phyloP scores from a whole-genome alignment of 2,888 invertebrate genomes.

The Scrobipalpa costella region DNA sequence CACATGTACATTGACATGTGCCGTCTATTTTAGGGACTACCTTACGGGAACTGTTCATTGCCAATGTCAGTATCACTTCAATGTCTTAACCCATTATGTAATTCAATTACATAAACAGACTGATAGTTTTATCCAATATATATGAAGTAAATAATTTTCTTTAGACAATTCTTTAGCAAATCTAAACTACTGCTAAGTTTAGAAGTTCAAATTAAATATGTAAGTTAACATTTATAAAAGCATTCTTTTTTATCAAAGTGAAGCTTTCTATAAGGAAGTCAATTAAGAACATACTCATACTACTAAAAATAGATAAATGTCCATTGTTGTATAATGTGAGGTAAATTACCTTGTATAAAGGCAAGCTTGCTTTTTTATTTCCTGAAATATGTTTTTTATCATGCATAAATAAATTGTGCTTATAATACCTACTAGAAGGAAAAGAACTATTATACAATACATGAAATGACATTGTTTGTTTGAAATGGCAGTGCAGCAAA shows the following conservation, averaged over 20 bases:
- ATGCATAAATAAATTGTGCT: not conserved
- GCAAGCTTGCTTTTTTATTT: not conserved
- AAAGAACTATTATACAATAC: no score
- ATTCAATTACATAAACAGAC: constrained; percentile 12
- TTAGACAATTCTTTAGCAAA: not conserved
- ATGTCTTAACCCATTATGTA: constrained; percentile 32
- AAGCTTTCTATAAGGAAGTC: not conserved
- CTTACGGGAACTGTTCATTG: constrained; percentile 50
- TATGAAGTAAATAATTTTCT: not conserved
- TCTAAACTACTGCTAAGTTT: no score
- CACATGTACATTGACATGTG: constrained; percentile 40
- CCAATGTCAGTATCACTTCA: constrained; percentile 45
- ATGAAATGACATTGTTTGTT: no score
- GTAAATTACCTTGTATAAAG: not conserved
- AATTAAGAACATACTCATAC: not conserved
- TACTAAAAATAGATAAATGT: not conserved
- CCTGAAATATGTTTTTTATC: not conserved
- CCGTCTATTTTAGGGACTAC: constrained; percentile 53
- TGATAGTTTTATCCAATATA: not conserved
- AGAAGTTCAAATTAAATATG: no score
- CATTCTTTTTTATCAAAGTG: not conserved
- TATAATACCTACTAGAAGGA: not conserved
- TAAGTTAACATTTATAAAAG: not conserved
- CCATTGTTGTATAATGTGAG: no score
- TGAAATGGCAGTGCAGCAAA: no score